phyloP scores from a whole-genome alignment of 2,888 invertebrate species.

The Tetragnatha montana region DNA sequence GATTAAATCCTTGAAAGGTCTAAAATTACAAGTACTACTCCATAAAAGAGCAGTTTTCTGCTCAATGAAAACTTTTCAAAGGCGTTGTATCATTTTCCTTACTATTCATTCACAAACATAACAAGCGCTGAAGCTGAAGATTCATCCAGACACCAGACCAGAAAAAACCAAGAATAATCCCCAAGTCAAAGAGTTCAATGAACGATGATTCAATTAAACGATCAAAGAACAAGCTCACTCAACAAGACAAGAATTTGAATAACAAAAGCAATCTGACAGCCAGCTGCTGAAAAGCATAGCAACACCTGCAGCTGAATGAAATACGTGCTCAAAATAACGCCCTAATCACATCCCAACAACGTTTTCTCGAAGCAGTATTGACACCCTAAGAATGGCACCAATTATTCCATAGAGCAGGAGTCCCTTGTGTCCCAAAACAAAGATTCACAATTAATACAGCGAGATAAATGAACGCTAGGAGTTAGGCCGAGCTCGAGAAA shows the following conservation, averaged over 20 bases:
- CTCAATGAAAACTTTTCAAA: too few species aligned
- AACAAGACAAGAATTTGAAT: slow-evolving; percentile 25
- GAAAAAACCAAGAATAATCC: too few species aligned
- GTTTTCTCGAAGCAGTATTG: slow-evolving; percentile 12
- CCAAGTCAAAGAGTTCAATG: not conserved
- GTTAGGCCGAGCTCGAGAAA: not conserved
- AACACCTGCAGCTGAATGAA: slow-evolving; percentile 19
- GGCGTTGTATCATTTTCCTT: too few species aligned
- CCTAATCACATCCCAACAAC: not conserved
- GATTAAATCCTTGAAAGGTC: too few species aligned
- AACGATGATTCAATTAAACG: slow-evolving; percentile 22
- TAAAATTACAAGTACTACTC: too few species aligned
- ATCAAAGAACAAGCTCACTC: not conserved
- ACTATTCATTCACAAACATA: too few species aligned
- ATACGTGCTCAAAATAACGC: slow-evolving; percentile 24
- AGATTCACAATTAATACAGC: slow-evolving; percentile 11
- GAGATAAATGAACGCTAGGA: slow-evolving; percentile 4
- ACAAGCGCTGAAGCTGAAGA: too few species aligned
- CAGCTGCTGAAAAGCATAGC: not conserved
- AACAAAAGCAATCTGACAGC: not conserved
- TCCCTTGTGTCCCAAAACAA: slow-evolving; percentile 30
- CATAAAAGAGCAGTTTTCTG: too few species aligned
- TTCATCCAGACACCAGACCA: too few species aligned
- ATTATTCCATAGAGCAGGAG: slow-evolving; percentile 3
- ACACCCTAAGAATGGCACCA: slow-evolving; percentile 7